Evolutionary conservation across 2,113 vertebrate genomes (phyloP).

Genomic region (Lampris megalopsis): DNA sequence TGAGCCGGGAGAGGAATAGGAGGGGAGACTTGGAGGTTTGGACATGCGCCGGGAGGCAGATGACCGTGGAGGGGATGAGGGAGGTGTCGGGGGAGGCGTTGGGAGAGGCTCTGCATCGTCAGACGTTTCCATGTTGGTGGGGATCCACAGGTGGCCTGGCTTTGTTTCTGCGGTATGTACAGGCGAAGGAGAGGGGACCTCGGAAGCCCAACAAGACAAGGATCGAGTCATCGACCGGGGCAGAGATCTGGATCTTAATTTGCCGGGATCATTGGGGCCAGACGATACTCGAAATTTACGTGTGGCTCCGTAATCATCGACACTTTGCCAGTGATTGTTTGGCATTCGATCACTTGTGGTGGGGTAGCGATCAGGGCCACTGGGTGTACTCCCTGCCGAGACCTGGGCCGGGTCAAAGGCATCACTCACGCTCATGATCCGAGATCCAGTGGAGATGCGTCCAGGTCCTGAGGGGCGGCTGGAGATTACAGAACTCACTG

Average conservation of each 20-base stretch:
- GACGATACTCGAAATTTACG: constrained; percentile 1
- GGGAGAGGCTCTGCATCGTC: constrained; percentile 68
- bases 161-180: constrained; percentile 18
- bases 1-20: constrained; percentile 57
- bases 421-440: constrained; percentile 74
- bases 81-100: constrained; percentile 81
- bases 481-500: constrained; percentile 80
- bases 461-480: constrained; percentile 77
- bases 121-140: constrained; percentile 39
- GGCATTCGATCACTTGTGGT: constrained; percentile 20
- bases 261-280: constrained; percentile 40
- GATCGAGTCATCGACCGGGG: constrained; percentile 67
- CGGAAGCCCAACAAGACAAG: constrained; percentile 62
- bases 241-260: constrained; percentile 68
- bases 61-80: constrained; percentile 75
- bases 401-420: constrained; percentile 51
- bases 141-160: constrained; percentile 32
- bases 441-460: constrained; percentile 79
- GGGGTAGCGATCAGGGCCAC: constrained; percentile 41
- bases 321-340: neutral
- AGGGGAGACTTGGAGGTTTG: constrained; percentile 67
- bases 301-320: neutral
- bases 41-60: constrained; percentile 72
- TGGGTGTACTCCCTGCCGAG: constrained; percentile 5
- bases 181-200: neutral